Conservation (phyloP, 2,797 vertebrate species). For the Rhinatrema bivittatum region DNA sequence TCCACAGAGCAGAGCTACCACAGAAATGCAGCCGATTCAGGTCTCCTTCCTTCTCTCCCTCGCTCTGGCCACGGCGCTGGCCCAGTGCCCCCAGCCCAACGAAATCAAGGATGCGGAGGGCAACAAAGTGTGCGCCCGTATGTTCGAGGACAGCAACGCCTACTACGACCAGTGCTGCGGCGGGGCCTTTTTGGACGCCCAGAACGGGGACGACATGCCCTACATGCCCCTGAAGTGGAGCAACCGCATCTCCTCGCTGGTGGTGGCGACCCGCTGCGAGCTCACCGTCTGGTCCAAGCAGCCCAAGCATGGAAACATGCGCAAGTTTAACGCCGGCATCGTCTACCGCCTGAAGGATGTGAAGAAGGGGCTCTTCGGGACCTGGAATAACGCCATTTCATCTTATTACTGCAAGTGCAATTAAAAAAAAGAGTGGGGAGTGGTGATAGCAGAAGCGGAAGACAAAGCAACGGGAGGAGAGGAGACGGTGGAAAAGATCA, state of each 20-base stretch:
- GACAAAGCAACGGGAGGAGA: no score
- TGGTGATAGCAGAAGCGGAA: no score
- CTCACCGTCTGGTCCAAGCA: conserved; percentile 47
- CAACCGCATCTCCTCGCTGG: conserved; percentile 44
- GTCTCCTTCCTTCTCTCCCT: background rate
- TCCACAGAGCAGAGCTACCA: no score
- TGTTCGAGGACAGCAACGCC: conserved; percentile 48
- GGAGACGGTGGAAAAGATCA: no score
- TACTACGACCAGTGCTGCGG: conserved; percentile 59
- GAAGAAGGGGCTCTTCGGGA: conserved; percentile 29
- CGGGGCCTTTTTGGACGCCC: conserved; percentile 20
- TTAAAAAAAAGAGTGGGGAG: background rate
- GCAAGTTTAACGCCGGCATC: conserved; percentile 14
- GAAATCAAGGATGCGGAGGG: conserved; percentile 11
- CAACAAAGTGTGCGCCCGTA: conserved; percentile 45
- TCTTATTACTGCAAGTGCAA: conserved; percentile 54
- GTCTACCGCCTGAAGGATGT: conserved; percentile 54
- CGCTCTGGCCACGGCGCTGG: conserved; percentile 4
- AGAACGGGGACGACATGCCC: conserved; percentile 33
- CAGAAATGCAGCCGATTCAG: no score
- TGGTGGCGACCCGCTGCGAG: conserved; percentile 50
- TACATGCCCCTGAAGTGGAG: conserved; percentile 38
- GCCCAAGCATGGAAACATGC: conserved; percentile 36
- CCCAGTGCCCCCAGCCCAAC: conserved; percentile 32
- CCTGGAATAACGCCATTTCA: conserved; percentile 58